Conservation (phyloP, 1,140 invertebrate species). For the Penaeus chinensis region DNA sequence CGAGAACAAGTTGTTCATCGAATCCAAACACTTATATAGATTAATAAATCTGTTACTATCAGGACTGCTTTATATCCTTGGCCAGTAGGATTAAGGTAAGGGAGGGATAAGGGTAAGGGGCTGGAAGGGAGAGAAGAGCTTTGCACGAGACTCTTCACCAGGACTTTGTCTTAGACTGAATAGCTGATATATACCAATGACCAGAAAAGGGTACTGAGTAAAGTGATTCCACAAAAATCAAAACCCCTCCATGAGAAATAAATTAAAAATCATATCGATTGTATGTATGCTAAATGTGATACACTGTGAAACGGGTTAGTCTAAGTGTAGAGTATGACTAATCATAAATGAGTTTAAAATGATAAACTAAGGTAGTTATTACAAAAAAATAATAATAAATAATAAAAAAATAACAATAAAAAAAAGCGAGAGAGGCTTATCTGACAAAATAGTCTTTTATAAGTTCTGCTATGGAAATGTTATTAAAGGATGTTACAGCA, state of each 20-base stretch:
- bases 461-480: conserved; percentile 13
- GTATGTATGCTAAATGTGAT: neutral
- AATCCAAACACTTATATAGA: neutral
- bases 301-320: conserved; percentile 32
- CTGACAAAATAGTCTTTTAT: conserved; percentile 21
- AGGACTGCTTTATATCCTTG: conserved; percentile 11
- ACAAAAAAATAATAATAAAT: neutral
- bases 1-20: neutral
- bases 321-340: conserved; percentile 20
- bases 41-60: too few species aligned
- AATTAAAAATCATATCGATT: neutral
- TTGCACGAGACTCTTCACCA: neutral
- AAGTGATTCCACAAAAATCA: conserved; percentile 30
- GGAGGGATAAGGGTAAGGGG: neutral
- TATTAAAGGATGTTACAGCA: neutral
- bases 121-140: conserved; percentile 13
- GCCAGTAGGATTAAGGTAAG: too few species aligned
- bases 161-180: conserved; percentile 25
- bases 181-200: neutral
- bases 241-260: conserved; percentile 12
- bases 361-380: neutral
- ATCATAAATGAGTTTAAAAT: neutral
- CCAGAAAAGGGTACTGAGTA: conserved; percentile 22
- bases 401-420: conserved; percentile 17
- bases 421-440: conserved; percentile 25